Conservation (phyloP, 1,140 invertebrate species). For the Apis laboriosa region DNA sequence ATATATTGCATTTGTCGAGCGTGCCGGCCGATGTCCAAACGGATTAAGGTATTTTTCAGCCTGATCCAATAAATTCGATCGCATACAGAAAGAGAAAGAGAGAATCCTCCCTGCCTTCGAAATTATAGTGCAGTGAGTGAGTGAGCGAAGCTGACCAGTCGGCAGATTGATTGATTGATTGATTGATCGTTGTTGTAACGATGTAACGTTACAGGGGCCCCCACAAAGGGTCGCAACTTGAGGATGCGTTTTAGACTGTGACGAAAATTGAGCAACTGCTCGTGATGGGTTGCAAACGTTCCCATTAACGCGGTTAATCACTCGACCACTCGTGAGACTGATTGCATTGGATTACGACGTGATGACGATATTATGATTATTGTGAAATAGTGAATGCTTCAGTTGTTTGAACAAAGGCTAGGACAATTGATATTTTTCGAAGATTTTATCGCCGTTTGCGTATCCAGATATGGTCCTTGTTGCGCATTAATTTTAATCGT, state of each 20-base stretch:
- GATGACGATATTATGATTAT: no score
- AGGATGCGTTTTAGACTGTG: background rate
- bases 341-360: no score
- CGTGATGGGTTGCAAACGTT: background rate
- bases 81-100: background rate
- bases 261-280: background rate
- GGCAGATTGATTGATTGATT: conserved; percentile 3
- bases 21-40: conserved; percentile 25
- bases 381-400: no score
- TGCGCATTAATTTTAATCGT: no score
- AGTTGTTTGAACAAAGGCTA: no score
- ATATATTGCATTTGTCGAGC: conserved; percentile 37
- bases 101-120: background rate
- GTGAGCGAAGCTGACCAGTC: background rate
- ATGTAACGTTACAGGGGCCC: background rate
- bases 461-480: no score
- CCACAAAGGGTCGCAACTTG: background rate
- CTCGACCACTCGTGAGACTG: no score
- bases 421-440: no score
- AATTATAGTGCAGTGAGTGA: background rate
- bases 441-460: no score
- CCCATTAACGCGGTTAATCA: background rate
- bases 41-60: conserved; percentile 42
- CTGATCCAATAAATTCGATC: conserved; percentile 34
- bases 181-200: no score